A percentile compares a stretch with the other conserved stretches of the same genome.
Conservation (phyloP, 2,888 invertebrate genomes). For the Ptilodon capucinus region DNA sequence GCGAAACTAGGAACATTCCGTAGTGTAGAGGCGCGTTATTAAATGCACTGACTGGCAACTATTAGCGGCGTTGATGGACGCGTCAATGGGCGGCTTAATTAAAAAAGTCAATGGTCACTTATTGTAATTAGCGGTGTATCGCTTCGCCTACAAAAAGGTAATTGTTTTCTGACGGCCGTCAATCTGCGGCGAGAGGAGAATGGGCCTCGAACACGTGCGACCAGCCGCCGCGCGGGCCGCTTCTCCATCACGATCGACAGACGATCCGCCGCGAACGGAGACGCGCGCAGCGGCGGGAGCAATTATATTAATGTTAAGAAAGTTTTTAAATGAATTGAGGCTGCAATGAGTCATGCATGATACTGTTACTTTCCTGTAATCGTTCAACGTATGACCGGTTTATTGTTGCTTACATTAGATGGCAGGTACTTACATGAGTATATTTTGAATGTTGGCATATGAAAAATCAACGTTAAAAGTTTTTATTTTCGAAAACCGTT, state of each 20-base stretch:
- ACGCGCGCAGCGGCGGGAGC: slow-evolving; percentile 26
- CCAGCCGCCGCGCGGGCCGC: slow-evolving; percentile 10
- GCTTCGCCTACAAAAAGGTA: slow-evolving; percentile 72
- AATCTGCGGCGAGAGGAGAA: slow-evolving; percentile 46
- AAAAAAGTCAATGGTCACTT: slow-evolving; percentile 78
- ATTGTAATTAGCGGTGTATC: slow-evolving; percentile 78
- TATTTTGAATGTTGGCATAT: not conserved
- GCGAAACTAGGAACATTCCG: slow-evolving; percentile 63
- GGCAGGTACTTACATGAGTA: not conserved
- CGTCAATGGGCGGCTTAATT: slow-evolving; percentile 75
- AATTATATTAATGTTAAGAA: slow-evolving; percentile 33
- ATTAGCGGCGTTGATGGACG: slow-evolving; percentile 71
- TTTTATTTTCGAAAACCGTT: not conserved
- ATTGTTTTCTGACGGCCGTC: slow-evolving; percentile 75
- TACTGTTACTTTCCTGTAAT: not conserved
- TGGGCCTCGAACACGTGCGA: slow-evolving; percentile 51
- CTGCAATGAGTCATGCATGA: not conserved
- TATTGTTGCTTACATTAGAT: not conserved
- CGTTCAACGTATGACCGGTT: not conserved
- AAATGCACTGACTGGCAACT: slow-evolving; percentile 80
- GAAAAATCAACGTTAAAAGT: not conserved
- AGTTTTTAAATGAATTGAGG: slow-evolving; percentile 4
- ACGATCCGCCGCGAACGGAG: slow-evolving; percentile 16
- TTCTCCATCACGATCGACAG: slow-evolving; percentile 15
- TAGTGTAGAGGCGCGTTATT: slow-evolving; percentile 59